Base-by-base conservation (phyloP, 2,113 vertebrate species). In the Micronycteris hirsuta region DNA sequence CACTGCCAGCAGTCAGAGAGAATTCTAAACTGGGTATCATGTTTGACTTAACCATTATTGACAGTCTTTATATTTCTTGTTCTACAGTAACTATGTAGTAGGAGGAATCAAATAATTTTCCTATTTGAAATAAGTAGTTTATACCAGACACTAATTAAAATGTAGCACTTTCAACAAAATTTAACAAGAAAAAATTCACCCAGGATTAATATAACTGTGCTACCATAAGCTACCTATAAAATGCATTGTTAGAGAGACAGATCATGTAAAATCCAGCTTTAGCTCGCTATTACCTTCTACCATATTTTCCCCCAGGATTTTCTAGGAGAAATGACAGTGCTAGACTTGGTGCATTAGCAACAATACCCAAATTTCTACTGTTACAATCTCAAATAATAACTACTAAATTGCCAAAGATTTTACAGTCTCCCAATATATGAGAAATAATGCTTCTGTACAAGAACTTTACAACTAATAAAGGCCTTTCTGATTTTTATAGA, bases 401-500 rank as follows among this genome's bases (percentile, higher is more conserved):
- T 80, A 26, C 20, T 86, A 90, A 94, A 95, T 70, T 80, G 41
- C 54, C 61, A 74, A 96, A 92, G 73, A 80, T 83, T 97, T 95
- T 97, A 89, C 36, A 77, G 7, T 94, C 33, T 94, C 49, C 45
- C 43, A 84, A 33, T 43, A 68, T 63, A 94, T 89, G 28, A 93
- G 63, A 97, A 93, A 92, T 96, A 90, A 93, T 88, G n/a, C 38
- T 89, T 91, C 91, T 87, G n/a, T 85, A 31, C 0, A 93, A 95
- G 89, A 96, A 84, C 1, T 17, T 94, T 85, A 36, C 52, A 87
- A 86, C 41, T 94, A 93, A 92, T 94, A 94, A 90, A 86, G 67
- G 82, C 28, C 54, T 91, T 96, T 84, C 86, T 89, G 47, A 81
- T 77, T 97, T 95, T 95, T 91, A 91, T 76, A 92, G 96, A 73